These are phyloP conservation scores for Microplitis deprimator DNA, from an alignment of 2,888 invertebrate species.

Conservation along the genomic window DNA sequence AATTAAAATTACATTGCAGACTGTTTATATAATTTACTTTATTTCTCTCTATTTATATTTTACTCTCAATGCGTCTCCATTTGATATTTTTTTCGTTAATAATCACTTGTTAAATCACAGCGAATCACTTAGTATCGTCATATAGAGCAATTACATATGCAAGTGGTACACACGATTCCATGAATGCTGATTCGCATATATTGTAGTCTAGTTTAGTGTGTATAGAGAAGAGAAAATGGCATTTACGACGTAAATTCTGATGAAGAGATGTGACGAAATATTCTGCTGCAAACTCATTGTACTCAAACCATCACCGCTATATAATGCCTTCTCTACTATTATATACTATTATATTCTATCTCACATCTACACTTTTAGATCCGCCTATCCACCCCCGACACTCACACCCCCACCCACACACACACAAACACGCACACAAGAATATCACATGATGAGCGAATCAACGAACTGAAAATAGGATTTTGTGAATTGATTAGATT, in stretches of 20 bases:
- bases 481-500: slow-evolving; percentile 19
- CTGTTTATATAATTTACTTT: no score
- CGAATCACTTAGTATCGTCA: slow-evolving; percentile 7
- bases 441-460: neutral
- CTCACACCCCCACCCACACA: neutral
- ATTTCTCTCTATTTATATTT: no score
- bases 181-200: slow-evolving; percentile 17
- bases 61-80: neutral
- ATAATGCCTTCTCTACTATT: neutral
- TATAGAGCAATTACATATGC: slow-evolving; percentile 11
- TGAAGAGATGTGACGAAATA: slow-evolving; percentile 15
- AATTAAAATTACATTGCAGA: neutral
- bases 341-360: neutral
- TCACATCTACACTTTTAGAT: neutral
- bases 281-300: slow-evolving; percentile 19
- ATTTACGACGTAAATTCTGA: slow-evolving; percentile 20
- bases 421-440: neutral
- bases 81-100: neutral
- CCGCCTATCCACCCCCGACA: neutral
- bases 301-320: neutral
- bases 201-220: neutral
- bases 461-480: slow-evolving; percentile 19
- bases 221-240: neutral
- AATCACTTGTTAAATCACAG: neutral
- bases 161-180: slow-evolving; percentile 8